Evolutionary conservation across 2,113 vertebrate species (phyloP).

Genomic region (Drymodes brunneopygia): DNA sequence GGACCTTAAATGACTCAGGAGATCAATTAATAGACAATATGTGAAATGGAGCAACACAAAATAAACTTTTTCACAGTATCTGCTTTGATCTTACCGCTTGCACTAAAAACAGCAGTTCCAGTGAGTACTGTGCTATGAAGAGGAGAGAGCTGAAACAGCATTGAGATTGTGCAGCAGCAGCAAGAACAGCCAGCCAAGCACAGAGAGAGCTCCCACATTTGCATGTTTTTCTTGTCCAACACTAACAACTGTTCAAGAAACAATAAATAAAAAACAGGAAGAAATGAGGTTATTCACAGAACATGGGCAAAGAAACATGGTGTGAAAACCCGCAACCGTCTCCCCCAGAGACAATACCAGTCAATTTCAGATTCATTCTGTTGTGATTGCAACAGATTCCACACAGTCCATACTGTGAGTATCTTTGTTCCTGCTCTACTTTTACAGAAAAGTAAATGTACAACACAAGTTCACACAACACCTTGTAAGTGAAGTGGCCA

Average conservation of each 20-base stretch:
- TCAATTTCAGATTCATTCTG: neutral
- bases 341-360: neutral
- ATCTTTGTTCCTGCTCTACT: neutral
- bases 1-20: neutral
- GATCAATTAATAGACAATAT: neutral
- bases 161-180: neutral
- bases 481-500: rapidly evolving
- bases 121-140: neutral
- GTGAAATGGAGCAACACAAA: neutral
- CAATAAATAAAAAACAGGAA: neutral
- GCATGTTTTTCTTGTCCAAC: neutral
- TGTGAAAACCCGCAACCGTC: neutral
- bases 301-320: neutral
- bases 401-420: neutral
- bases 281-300: neutral
- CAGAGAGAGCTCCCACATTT: neutral
- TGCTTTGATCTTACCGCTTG: neutral
- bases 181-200: neutral
- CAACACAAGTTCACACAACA: neutral
- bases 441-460: no score
- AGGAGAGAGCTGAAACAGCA: neutral
- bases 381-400: neutral
- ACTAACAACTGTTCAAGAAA: neutral
- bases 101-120: neutral
- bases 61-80: neutral